phyloP scores from a whole-genome alignment of 2,797 vertebrate species.

The Ctenopoma multispine region DNA sequence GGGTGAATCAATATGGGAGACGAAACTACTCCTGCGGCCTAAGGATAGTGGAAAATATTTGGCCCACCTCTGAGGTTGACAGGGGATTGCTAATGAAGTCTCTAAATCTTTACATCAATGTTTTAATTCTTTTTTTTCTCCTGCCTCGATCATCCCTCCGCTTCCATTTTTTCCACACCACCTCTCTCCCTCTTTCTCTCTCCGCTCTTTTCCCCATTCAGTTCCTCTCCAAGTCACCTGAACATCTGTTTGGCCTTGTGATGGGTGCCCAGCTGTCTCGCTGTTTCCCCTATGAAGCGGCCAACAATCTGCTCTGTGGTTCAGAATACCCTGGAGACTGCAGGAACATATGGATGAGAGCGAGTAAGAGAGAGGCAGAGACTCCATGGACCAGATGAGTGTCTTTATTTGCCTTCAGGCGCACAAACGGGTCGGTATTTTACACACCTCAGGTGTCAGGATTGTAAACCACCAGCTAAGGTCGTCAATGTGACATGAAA shows the following conservation, averaged over 20 bases:
- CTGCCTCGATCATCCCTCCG: constrained; percentile 22
- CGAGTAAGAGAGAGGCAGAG: constrained; percentile 46
- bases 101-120: constrained; percentile 45
- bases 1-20: constrained; percentile 56
- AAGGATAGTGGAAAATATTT: constrained; percentile 41
- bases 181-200: constrained; percentile 17
- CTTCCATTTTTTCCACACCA: constrained; percentile 32
- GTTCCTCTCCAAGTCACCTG: constrained; percentile 72
- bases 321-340: constrained; percentile 65
- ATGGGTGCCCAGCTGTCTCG: constrained; percentile 80
- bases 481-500: constrained; percentile 40
- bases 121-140: constrained; percentile 40
- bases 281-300: constrained; percentile 67
- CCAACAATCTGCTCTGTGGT: constrained; percentile 80
- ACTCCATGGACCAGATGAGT: constrained; percentile 57
- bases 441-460: constrained; percentile 59
- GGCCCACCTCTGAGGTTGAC: constrained; percentile 50
- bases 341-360: constrained; percentile 75
- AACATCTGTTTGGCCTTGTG: constrained; percentile 80
- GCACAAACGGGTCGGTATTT: constrained; percentile 62
- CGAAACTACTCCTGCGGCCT: constrained; percentile 50
- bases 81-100: constrained; percentile 64
- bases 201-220: constrained; percentile 35
- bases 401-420: constrained; percentile 69
- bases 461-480: constrained; percentile 53